Evolutionary conservation across 2,113 vertebrate genomes (phyloP), one percentile per base, ranked within the genome.

Genomic region (Nothocercus julius): DNA sequence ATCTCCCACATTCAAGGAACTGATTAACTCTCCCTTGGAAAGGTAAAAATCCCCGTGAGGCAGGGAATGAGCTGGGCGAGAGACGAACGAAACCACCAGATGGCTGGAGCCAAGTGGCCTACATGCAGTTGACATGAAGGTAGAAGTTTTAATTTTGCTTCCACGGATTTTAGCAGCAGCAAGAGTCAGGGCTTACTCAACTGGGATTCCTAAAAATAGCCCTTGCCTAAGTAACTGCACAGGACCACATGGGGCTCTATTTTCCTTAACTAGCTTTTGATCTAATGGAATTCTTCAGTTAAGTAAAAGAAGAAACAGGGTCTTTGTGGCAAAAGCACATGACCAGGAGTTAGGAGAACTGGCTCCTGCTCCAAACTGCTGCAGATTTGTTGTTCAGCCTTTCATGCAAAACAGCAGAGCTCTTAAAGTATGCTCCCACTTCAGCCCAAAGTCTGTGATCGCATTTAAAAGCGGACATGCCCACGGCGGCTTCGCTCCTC

Each of bases 241-340:
- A 96, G 82, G 96, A 96, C 96, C 95, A 94, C 95, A 97, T 95
- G 95, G 91, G 91, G 95, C 82, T 96, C 77, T 96, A 96, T 97
- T 95, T 97, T 95, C 94, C 94, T 95, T 95, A 96, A 97, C 93
- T 95, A 91, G 96, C 92, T 97, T 96, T 97, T 97, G 96, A 97
- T 96, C 86, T 94, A 91, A 96, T 96, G 95, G 95, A 97, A 97
- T 96, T 97, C 95, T 96, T 90, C 83, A 54, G 94, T 96, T 96
- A 96, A 97, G 94, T 96, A 97, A 97, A 95, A 97, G 96, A 96
- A 94, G 81, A 96, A 95, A 91, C 17, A 11, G 78, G 85, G 93
- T 92, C 92, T 96, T 96, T 96, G 92, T 95, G 90, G 91, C 74
- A 49, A 93, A 83, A 95, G 81, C 95, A 95, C 92, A 91, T 93